Evolutionary conservation across 2,113 vertebrate genomes (phyloP).

Genomic region (Camelus bactrianus): DNA sequence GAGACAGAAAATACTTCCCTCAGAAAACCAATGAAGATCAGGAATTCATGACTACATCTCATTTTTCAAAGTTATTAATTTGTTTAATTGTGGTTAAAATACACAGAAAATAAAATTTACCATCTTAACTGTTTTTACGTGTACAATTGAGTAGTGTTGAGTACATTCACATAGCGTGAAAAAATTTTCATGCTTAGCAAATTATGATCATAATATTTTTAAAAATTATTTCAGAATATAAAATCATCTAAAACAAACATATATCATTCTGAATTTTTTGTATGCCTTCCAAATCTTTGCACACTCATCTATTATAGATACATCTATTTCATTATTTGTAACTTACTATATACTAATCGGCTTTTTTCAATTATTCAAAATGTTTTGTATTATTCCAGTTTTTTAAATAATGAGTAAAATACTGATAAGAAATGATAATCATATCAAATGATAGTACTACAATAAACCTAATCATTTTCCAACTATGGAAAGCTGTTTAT

Average conservation of each 20-base stretch:
- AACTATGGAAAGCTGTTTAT: not conserved
- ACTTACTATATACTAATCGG: not conserved
- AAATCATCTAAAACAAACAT: conserved; percentile 28
- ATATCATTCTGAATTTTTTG: not conserved
- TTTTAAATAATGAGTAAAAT: conserved; percentile 39
- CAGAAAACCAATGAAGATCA: not conserved
- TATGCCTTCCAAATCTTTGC: conserved; percentile 39
- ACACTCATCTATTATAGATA: not conserved
- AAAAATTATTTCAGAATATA: not conserved
- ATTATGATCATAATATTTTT: conserved; percentile 24
- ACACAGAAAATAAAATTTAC: not conserved
- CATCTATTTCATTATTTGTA: conserved; percentile 14
- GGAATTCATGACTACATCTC: not conserved
- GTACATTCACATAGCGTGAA: not conserved
- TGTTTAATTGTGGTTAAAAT: conserved; percentile 14
- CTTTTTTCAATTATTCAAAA: not conserved
- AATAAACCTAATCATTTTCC: not conserved
- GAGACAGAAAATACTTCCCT: not conserved
- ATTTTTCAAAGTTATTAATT: not conserved
- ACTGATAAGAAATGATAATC: not conserved
- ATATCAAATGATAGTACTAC: not conserved
- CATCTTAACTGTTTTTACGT: conserved; percentile 3
- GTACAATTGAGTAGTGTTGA: not conserved
- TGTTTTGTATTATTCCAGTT: not conserved
- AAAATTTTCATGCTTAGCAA: not conserved